Conservation (phyloP, 1,140 invertebrate genomes). For the Pseudomyrmex sp. region DNA sequence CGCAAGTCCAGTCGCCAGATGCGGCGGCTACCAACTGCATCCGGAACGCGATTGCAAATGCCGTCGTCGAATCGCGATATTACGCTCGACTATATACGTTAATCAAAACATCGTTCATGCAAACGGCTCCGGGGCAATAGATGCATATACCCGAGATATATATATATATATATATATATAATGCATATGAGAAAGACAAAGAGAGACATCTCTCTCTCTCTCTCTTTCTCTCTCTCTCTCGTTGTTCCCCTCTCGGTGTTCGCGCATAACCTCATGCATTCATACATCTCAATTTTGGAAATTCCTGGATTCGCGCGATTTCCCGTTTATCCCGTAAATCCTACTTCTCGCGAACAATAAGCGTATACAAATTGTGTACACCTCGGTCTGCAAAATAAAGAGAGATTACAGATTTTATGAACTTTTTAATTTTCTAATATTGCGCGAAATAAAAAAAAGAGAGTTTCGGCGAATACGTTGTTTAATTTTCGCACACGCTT, state of each 20-base stretch:
- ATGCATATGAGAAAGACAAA: too few species aligned
- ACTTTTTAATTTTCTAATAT: neutral
- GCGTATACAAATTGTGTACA: neutral
- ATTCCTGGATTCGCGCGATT: neutral
- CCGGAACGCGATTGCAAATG: conserved; percentile 24
- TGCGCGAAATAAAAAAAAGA: neutral
- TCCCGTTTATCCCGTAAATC: neutral
- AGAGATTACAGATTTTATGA: neutral
- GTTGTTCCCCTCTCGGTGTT: too few species aligned
- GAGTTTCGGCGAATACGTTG: neutral
- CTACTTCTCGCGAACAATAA: neutral
- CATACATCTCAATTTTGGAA: neutral
- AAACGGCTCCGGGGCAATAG: conserved; percentile 13
- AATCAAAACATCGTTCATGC: conserved; percentile 46
- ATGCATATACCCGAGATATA: conserved; percentile 35
- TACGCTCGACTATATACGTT: conserved; percentile 45
- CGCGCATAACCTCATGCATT: too few species aligned
- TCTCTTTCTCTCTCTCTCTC: neutral
- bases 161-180: neutral
- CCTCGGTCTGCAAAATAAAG: neutral
- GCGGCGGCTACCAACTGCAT: conserved; percentile 26
- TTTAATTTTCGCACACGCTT: neutral
- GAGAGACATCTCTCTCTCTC: too few species aligned
- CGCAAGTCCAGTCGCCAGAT: neutral
- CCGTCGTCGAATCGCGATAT: conserved; percentile 25